Evolutionary conservation across 2,797 vertebrate genomes (phyloP), one percentile per base, ranked within the genome.

Genomic region (Manis javanica): DNA sequence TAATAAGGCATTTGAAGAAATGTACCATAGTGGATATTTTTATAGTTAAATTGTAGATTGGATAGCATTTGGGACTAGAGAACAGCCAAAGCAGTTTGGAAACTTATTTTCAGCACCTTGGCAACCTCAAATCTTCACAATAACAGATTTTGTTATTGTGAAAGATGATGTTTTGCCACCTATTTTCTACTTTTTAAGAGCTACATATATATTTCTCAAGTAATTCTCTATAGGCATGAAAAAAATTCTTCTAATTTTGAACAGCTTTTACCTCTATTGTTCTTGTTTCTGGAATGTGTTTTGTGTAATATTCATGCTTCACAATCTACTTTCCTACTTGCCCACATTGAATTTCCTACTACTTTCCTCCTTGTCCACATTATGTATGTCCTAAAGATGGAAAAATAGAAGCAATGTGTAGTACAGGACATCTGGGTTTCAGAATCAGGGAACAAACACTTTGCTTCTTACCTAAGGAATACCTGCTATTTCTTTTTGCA

Each of bases 281-380:
- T 84, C 31, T 92, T 79, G 19, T 69, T 37, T 26, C 1, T 72
- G 24, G 29, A 61, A 81, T 15, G 7, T 26, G 7, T 71, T 81
- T 92, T 88, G 34, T 16, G 12, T 49, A 71, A 96, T 92, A 72
- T 61, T n/a, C 34, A 78, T 7, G 78, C n/a, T 84, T 66, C 79
- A 74, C 87, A 87, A 72, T 46, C 16, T 64, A 46, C 92, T 87
- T 77, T 42, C 19, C 63, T 61, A 53, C 5, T 24, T 64, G 7
- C 31, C 29, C 57, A 79, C 7, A 74, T n/a, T 66, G 10, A 46
- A 46, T 46, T 46, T 46, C 46, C 46, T 46, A 46, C 46, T 46
- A 11, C 46, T 11, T 46, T 46, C 46, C 10, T 85, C 23, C 3
- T 24, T 69, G 7, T 34, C 29, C 51, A 79, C 7, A 74, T n/a